Evolutionary conservation across 2,113 vertebrate species (phyloP).

Genomic region (Phaethornis superciliosus): DNA sequence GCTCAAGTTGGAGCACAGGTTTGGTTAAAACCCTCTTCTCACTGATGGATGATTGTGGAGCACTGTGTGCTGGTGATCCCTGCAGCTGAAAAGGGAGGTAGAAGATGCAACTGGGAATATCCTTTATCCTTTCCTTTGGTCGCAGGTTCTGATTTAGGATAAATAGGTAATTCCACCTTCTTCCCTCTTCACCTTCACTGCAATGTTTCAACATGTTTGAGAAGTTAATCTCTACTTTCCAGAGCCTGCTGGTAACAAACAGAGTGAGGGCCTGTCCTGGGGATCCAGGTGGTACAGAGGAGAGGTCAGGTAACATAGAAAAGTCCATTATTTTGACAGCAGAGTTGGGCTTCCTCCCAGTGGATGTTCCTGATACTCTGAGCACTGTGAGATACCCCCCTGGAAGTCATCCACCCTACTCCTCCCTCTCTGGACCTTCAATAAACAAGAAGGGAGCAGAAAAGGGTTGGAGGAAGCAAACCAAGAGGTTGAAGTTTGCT

Average conservation of each 20-base stretch:
- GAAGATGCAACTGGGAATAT: not conserved
- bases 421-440: not conserved
- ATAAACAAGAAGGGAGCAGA: not conserved
- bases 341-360: not conserved
- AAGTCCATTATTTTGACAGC: not conserved
- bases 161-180: not conserved
- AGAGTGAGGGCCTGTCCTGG: not conserved
- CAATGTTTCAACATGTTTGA: not conserved
- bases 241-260: not conserved
- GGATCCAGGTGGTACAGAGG: not conserved
- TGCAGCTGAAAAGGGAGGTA: not conserved
- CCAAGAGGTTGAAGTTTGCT: not conserved
- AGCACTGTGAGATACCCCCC: not conserved
- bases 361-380: not conserved
- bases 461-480: not conserved
- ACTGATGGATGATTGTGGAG: not conserved
- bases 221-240: not conserved
- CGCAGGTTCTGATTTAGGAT: not conserved
- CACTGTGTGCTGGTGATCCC: not conserved
- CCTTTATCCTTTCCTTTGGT: not conserved
- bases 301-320: not conserved
- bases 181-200: not conserved
- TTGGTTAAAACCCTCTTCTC: not conserved
- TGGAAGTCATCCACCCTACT: not conserved
- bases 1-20: not conserved